A percentile compares a stretch with the other conserved stretches of the same genome.
Evolutionary conservation across 1,140 invertebrate species (phyloP).

Genomic region (Eurosta solidaginis): DNA sequence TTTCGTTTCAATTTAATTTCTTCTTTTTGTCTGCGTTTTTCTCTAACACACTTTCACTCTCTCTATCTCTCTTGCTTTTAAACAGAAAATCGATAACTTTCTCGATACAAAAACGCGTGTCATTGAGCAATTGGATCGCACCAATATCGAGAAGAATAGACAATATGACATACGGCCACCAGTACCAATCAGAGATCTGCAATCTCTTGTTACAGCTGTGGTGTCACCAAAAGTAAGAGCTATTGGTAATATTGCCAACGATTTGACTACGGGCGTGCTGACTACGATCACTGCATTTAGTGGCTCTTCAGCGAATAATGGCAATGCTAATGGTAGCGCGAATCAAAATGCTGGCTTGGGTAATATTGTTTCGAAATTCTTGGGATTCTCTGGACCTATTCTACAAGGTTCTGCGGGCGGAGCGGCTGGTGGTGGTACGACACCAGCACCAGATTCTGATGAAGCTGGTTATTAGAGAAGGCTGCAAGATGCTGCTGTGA

Average conservation of each 20-base stretch:
- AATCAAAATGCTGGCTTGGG: conserved; percentile 55
- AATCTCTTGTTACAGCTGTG: conserved; percentile 61
- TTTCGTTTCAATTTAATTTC: neutral
- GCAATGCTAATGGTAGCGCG: conserved; percentile 48
- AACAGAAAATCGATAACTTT: conserved; percentile 76
- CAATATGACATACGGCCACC: conserved; percentile 73
- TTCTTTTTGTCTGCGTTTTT: neutral
- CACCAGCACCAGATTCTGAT: conserved; percentile 50
- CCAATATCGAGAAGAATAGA: conserved; percentile 74
- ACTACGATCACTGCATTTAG: conserved; percentile 59
- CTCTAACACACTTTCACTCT: too few species aligned
- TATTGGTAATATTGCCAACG: conserved; percentile 64
- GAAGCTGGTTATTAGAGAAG: conserved; percentile 51
- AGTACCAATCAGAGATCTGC: conserved; percentile 59
- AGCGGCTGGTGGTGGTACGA: conserved; percentile 47
- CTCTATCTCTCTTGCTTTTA: conserved; percentile 30
- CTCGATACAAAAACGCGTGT: conserved; percentile 75
- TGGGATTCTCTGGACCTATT: conserved; percentile 57
- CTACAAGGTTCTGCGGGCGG: conserved; percentile 55
- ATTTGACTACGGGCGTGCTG: conserved; percentile 63
- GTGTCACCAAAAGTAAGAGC: conserved; percentile 67
- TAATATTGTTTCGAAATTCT: conserved; percentile 55
- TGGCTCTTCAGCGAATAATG: conserved; percentile 55
- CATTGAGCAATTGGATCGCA: conserved; percentile 68
- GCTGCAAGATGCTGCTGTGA: neutral